Conservation (phyloP, 2,888 invertebrate species). For the Schizaphis graminum region DNA sequence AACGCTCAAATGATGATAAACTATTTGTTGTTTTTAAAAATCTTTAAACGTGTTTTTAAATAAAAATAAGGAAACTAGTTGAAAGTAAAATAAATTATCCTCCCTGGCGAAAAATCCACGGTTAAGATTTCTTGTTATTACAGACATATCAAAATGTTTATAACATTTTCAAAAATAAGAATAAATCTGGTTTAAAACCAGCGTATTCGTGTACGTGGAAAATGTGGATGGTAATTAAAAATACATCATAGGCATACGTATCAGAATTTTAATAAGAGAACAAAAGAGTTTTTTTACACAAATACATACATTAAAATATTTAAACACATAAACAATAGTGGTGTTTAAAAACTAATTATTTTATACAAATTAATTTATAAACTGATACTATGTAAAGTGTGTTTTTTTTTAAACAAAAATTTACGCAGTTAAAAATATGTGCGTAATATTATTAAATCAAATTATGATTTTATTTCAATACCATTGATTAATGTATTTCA, state of each 20-base stretch:
- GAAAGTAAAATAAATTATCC: neutral
- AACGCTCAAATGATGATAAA: neutral
- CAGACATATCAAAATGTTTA: neutral
- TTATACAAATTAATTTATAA: neutral
- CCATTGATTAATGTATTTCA: neutral
- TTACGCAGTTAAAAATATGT: neutral
- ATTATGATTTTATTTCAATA: neutral
- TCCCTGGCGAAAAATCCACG: neutral
- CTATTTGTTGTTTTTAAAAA: neutral
- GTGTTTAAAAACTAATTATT: constrained; percentile 9
- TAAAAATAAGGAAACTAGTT: neutral
- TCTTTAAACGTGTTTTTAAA: neutral
- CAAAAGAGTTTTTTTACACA: neutral
- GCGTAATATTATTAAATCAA: neutral
- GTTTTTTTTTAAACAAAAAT: neutral
- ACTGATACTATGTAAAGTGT: neutral
- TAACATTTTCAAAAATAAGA: neutral
- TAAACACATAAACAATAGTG: neutral
- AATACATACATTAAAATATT: neutral
- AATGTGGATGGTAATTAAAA: neutral
- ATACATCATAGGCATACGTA: neutral
- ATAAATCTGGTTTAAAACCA: neutral
- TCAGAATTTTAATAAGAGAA: neutral
- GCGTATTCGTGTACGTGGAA: neutral
- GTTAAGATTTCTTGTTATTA: neutral